Evolutionary conservation across 2,888 invertebrate genomes (phyloP), one percentile per base, ranked within the genome.

Genomic region (Andricus curvator): DNA sequence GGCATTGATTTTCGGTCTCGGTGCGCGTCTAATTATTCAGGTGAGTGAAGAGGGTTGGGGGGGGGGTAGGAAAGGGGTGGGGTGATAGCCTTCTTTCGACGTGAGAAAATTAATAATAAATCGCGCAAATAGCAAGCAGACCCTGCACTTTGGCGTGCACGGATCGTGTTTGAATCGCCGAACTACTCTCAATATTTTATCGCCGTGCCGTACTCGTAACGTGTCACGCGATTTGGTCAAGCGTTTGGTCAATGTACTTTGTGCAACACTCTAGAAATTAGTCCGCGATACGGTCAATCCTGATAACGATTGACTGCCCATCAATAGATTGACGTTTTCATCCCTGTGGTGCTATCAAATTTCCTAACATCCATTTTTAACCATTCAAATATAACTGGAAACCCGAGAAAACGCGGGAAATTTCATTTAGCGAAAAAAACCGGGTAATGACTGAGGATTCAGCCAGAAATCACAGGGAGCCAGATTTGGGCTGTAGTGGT

Each of bases 131-230:
- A 78, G 65, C 78, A 68, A 78, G 56, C 78, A 68, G 67, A 25
- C 81, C 25, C 66, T 78, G 78, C 87, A 80, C 82, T 83, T 85
- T 82, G 78, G 79, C 77, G 48, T 48, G 78, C 51, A 68, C 29
- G 77, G 84, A 83, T 84, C 86, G 86, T 87, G 88, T 85, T 80
- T 78, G 77, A 88, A 86, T 88, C 84, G 83, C 82, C 83, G 84
- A 85, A 86, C 84, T 84, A 80, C 85, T 85, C 84, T 84, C 85
- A 85, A 89, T 89, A 88, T 89, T 88, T 89, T 85, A 88, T 84
- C 82, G 85, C 17, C 17, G 17, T 4, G 17, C 48, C 48, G 17
- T 17, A 48, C 48, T 17, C 90, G 81, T 80, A 77, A 81, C 76
- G 66, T 60, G 78, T 81, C 84, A 80, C 80, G 79, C 74, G 78